phyloP scores from a whole-genome alignment of 2,888 invertebrate species.

The Gasteruption jaculator region DNA sequence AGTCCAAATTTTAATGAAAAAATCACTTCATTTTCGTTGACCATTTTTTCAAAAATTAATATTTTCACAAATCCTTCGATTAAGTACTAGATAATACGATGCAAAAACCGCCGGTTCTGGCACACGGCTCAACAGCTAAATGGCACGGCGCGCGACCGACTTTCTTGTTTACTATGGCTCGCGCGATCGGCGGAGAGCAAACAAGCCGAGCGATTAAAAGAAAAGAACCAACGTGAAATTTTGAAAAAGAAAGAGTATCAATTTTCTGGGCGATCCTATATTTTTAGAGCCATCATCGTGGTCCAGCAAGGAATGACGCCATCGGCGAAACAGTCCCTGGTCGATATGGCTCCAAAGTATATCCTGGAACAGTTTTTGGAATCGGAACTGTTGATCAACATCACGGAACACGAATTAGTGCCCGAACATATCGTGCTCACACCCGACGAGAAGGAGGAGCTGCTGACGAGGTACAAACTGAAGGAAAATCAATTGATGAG shows the following conservation, averaged over 20 bases:
- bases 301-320: constrained; percentile 99
- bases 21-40: no score
- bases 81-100: no score
- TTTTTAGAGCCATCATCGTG: constrained; percentile 85
- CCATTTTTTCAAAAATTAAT: no score
- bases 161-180: no score
- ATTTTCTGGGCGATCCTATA: not conserved
- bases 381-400: constrained; percentile 94
- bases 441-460: constrained; percentile 94
- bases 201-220: no score
- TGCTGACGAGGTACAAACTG: constrained; percentile 92
- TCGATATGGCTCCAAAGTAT: constrained; percentile 99
- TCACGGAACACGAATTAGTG: constrained; percentile 96
- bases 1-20: no score
- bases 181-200: no score
- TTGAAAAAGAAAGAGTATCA: not conserved
- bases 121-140: no score
- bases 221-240: no score
- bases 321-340: constrained; percentile 92
- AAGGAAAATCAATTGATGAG: constrained; percentile 99
- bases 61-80: no score
- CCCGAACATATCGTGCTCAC: constrained; percentile 99
- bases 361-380: constrained; percentile 94
- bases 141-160: no score
- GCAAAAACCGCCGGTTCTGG: no score